Conservation (phyloP, 2,113 vertebrate species). For the Zosterops hypoxanthus region DNA sequence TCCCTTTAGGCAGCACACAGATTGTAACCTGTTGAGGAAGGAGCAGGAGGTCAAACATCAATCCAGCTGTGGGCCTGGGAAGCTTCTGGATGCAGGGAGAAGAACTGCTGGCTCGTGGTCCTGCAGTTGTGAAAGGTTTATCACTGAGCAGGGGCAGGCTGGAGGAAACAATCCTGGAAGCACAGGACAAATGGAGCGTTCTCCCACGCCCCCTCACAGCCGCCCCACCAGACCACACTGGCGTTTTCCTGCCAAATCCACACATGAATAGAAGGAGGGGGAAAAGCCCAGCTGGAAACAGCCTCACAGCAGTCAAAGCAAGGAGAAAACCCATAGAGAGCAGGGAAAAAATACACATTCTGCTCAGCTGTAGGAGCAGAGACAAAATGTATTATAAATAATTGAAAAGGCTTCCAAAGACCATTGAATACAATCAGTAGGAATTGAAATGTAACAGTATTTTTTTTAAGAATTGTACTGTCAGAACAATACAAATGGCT, state of each 20-base stretch:
- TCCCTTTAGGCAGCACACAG: neutral
- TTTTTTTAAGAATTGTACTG: neutral
- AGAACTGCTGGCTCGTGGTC: neutral
- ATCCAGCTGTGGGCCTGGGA: neutral
- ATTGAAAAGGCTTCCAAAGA: neutral
- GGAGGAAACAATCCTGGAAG: neutral
- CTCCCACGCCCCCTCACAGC: neutral
- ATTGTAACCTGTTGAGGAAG: rapidly evolving
- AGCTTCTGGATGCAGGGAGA: neutral
- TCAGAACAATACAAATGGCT: neutral
- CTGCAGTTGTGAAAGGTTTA: neutral
- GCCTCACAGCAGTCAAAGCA: neutral
- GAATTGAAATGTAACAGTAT: neutral
- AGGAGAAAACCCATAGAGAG: neutral
- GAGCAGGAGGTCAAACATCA: neutral
- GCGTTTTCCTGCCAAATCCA: neutral
- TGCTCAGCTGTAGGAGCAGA: neutral
- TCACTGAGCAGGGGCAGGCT: neutral
- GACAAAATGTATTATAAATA: neutral
- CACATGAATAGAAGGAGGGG: neutral
- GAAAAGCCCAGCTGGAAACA: neutral
- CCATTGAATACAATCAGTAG: neutral
- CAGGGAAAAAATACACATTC: neutral
- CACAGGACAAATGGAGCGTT: neutral
- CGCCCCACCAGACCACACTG: neutral